Base-by-base conservation (phyloP, 2,113 vertebrate genomes). In the Dicaeum eximium region DNA sequence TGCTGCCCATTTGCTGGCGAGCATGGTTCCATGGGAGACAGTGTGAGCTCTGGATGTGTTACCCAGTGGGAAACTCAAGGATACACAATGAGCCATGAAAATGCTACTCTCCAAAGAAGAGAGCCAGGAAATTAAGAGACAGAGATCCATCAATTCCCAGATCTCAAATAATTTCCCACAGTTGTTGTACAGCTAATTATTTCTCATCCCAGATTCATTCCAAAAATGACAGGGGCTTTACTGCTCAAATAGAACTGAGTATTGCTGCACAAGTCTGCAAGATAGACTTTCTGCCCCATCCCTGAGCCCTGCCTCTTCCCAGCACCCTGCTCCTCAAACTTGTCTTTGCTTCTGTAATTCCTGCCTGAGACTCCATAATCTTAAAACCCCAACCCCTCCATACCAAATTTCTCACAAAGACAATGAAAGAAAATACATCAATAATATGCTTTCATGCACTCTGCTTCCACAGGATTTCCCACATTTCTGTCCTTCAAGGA, bases 21-120 rank as follows among this genome's bases (percentile, higher is more conserved):
- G 10, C 1, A 1, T 13, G 18, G 8, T 40, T 70, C 40, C 13
- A 10, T 1, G 21, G 51, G 40, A 84, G 45, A 64, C 0, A 2
- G 11, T 33, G 9, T 9, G 19, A 58, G 7, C 51, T 91, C 28
- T 40, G 19, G 25, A 38, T 7, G 0, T 8, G 19, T 14, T 25
- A 47, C 38, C 56, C 5, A 4, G 38, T 48, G 31, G 19, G 28
- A 89, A 86, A 61, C 7, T 21, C 47, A 67, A 50, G 47, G 25
- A 57, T 51, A 7, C 12, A 15, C 28, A 67, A 54, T 0, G 0
- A 71, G 53, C 30, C 53, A 37, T 40, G 53, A 37, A 83, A 83
- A 80, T 4, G 8, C 17, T 20, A 28, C 40, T 58, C 42, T 80
- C 31, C 30, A 61, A 71, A 54, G 23, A 70, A 47, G 9, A 50